Percentiles rank a stretch among this genome's conserved stretches.
Evolutionary conservation across 2,797 vertebrate species (phyloP).

Genomic region (Tinamus major): DNA sequence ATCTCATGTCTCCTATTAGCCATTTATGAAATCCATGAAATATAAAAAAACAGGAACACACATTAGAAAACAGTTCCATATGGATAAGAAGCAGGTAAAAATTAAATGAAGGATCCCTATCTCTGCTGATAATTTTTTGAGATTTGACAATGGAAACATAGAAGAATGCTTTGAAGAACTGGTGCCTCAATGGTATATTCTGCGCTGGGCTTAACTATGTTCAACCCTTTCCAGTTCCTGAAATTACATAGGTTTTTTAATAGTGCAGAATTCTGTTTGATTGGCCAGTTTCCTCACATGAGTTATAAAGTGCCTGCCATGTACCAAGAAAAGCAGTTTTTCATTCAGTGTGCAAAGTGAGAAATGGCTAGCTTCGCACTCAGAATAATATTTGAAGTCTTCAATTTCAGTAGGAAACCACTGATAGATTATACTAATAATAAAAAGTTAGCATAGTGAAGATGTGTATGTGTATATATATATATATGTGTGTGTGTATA

Average conservation of each 20-base stretch:
- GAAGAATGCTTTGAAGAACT: background rate
- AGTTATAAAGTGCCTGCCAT: background rate
- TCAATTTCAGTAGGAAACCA: background rate
- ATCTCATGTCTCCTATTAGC: background rate
- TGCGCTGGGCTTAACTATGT: background rate
- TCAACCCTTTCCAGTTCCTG: background rate
- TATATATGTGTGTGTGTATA: background rate
- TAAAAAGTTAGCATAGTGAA: slow-evolving; percentile 51
- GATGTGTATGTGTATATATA: background rate
- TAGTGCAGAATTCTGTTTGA: background rate
- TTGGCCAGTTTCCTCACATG: background rate
- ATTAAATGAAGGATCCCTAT: background rate
- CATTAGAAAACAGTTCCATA: background rate
- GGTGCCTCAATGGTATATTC: background rate
- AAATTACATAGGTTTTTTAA: background rate
- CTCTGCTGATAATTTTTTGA: background rate
- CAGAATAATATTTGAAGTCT: background rate
- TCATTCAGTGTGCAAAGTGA: background rate
- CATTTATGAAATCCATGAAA: background rate
- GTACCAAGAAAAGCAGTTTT: background rate
- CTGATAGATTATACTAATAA: slow-evolving; percentile 30
- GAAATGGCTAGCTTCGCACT: background rate
- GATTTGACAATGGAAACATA: background rate
- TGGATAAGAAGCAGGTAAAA: background rate
- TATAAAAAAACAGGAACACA: background rate